Evolutionary conservation across 2,888 invertebrate species (phyloP).

Genomic region (Pseudococcus viburni): DNA sequence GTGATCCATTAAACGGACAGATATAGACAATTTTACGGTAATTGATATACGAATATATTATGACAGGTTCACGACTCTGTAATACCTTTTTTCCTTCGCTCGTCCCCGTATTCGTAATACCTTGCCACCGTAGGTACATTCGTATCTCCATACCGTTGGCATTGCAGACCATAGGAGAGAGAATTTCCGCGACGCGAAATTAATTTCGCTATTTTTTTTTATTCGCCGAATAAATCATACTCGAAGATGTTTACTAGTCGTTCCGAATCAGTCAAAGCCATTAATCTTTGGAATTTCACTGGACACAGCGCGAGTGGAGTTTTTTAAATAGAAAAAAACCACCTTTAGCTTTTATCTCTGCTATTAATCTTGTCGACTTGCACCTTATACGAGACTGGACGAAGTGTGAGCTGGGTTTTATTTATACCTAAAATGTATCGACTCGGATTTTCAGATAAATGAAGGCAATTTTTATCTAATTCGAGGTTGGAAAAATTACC

Average conservation of each 20-base stretch:
- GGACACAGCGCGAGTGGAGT: not conserved
- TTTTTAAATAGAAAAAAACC: conserved; percentile 24
- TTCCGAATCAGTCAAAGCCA: conserved; percentile 11
- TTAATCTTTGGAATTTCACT: conserved; percentile 30
- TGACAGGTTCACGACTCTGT: conserved; percentile 62
- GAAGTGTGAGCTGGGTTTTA: not conserved
- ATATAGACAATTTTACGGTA: conserved; percentile 66
- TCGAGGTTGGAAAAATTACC: not conserved
- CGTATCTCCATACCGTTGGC: not conserved
- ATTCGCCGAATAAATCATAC: conserved; percentile 2
- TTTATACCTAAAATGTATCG: conserved; percentile 31
- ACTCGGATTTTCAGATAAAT: not conserved
- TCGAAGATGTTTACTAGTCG: not conserved
- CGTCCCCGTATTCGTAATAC: conserved; percentile 58
- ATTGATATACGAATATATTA: conserved; percentile 66
- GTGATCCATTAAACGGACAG: conserved; percentile 64
- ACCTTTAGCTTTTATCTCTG: conserved; percentile 45
- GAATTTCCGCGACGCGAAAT: conserved; percentile 48
- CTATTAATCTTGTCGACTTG: conserved; percentile 49
- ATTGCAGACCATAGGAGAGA: not conserved
- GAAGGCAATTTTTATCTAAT: conserved; percentile 5
- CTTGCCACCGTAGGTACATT: not conserved
- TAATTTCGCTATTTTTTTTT: conserved; percentile 37
- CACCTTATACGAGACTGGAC: not conserved
- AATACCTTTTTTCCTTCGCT: conserved; percentile 66